A percentile compares a stretch with the other conserved stretches of the same genome.
These are phyloP conservation scores for Frankliniella fusca DNA, from an alignment of 2,888 invertebrate genomes.

Conservation along the genomic window DNA sequence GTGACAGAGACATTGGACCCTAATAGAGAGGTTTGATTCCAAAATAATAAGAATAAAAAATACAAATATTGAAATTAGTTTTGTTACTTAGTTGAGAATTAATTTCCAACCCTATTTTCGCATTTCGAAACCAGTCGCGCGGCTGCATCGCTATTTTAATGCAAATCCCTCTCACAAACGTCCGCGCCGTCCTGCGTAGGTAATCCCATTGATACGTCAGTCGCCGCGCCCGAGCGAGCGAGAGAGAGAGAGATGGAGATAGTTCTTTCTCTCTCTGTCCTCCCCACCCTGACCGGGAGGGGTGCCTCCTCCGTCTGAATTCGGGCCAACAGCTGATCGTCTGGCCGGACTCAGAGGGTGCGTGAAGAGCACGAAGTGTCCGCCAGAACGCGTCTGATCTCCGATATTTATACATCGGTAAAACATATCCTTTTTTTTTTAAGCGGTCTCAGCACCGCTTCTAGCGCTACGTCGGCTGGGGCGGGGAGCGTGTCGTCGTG, in stretches of 20 bases:
- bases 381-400: neutral
- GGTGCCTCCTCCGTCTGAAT: neutral
- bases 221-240: neutral
- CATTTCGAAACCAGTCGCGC: too few species aligned
- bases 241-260: neutral
- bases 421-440: too few species aligned
- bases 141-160: neutral
- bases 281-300: neutral
- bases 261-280: neutral
- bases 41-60: too few species aligned
- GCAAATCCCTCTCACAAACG: neutral
- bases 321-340: neutral
- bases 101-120: too few species aligned
- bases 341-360: neutral
- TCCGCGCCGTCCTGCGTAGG: neutral
- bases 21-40: too few species aligned
- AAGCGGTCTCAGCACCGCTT: too few species aligned
- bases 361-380: neutral
- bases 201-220: conserved; percentile 24
- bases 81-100: too few species aligned
- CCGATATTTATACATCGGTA: too few species aligned
- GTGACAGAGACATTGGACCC: neutral
- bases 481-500: too few species aligned
- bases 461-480: too few species aligned
- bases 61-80: too few species aligned